A percentile compares a stretch with the other conserved stretches of the same genome.
Evolutionary conservation across 2,888 invertebrate species (phyloP).

Genomic region (Ochropacha duplaris): DNA sequence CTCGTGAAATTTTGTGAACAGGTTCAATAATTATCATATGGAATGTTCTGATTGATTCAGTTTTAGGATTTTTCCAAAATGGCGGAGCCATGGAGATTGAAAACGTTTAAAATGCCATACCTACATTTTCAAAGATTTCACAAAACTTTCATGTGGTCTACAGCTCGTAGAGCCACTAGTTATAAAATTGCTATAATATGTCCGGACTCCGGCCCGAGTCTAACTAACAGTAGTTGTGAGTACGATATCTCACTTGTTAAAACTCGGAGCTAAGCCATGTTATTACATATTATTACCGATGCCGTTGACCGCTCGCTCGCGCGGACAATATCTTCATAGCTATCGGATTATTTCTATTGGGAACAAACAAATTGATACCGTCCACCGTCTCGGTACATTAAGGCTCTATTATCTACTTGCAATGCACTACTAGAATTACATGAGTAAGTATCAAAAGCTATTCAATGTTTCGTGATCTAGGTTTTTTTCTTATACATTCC

Average conservation of each 20-base stretch:
- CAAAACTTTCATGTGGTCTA: no score
- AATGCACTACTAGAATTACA: constrained; percentile 19
- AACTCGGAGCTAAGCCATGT: constrained; percentile 25
- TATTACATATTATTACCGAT: constrained; percentile 50
- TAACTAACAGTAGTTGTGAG: constrained; percentile 10
- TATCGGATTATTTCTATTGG: constrained; percentile 36
- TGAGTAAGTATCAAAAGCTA: not conserved
- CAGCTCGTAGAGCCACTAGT: no score
- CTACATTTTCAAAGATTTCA: no score
- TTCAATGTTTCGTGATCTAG: not conserved
- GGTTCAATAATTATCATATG: no score
- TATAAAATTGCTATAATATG: not conserved
- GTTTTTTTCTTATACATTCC: no score
- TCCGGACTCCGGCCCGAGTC: no score
- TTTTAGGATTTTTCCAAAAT: no score
- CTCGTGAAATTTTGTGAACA: no score
- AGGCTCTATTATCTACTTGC: constrained; percentile 31
- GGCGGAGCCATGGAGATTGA: no score
- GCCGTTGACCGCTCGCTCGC: constrained; percentile 47
- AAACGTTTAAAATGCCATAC: no score
- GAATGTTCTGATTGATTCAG: no score
- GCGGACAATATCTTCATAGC: constrained; percentile 35
- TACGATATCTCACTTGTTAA: constrained; percentile 39
- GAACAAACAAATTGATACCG: constrained; percentile 37
- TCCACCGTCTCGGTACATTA: constrained; percentile 11